Evolutionary conservation across 2,113 vertebrate species (phyloP).

Genomic region (Pomatorhinus ruficollis): DNA sequence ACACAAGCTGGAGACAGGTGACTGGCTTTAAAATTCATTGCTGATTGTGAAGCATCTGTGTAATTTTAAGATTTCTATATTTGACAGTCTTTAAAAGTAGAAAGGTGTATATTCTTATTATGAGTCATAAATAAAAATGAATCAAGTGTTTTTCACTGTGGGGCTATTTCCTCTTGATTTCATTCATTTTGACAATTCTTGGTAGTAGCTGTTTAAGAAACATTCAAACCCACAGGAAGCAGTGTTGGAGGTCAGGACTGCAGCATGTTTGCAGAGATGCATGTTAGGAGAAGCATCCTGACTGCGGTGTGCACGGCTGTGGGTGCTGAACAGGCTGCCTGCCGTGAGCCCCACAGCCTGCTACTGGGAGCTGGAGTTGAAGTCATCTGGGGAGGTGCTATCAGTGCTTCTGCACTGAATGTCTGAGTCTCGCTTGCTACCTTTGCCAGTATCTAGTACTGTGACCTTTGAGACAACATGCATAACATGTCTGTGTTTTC

Average conservation of each 20-base stretch:
- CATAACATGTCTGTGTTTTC: not conserved
- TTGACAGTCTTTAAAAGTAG: not conserved
- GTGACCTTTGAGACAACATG: rapidly evolving
- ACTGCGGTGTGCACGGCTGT: rapidly evolving
- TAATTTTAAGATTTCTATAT: not conserved
- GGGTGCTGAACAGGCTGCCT: not conserved
- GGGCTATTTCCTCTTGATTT: not conserved
- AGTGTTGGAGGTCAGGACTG: not conserved
- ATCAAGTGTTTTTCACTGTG: not conserved
- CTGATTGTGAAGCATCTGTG: not conserved
- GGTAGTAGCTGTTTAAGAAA: not conserved
- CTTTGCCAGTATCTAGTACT: rapidly evolving
- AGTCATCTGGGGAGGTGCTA: not conserved
- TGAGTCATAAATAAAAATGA: constrained; percentile 10
- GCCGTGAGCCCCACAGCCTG: rapidly evolving
- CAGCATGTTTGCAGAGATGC: not conserved
- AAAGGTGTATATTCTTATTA: not conserved
- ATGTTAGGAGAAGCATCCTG: not conserved
- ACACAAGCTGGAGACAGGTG: not conserved
- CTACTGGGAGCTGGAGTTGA: not conserved
- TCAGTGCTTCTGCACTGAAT: not conserved
- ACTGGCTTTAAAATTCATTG: not conserved
- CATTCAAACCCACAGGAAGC: not conserved
- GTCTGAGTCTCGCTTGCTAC: not conserved
- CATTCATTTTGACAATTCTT: not conserved